phyloP scores from a whole-genome alignment of 1,140 invertebrate genomes.

The Plectus sambesii region DNA sequence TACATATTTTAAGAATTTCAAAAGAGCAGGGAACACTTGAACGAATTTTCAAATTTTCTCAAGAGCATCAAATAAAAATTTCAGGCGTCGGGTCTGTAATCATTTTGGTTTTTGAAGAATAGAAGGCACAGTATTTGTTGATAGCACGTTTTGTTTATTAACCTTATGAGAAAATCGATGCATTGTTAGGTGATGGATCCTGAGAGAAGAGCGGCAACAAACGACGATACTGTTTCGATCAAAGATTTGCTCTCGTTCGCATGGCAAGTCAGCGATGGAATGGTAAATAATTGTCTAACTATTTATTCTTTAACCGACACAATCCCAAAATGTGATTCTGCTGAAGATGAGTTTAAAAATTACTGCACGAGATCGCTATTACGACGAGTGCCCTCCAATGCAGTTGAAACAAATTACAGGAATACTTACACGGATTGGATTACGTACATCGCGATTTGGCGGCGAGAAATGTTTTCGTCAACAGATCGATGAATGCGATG shows the following conservation, averaged over 20 bases:
- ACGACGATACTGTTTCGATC: slow-evolving; percentile 3
- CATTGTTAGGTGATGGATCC: too few species aligned
- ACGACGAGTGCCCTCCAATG: neutral
- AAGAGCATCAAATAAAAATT: too few species aligned
- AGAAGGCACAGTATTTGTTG: neutral
- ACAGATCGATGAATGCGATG: slow-evolving; percentile 12
- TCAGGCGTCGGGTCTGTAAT: neutral
- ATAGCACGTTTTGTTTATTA: too few species aligned
- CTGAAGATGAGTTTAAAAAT: too few species aligned
- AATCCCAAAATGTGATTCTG: too few species aligned
- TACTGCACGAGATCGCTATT: slow-evolving; percentile 4
- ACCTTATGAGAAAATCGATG: too few species aligned
- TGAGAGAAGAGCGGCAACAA: neutral
- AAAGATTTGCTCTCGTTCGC: slow-evolving; percentile 3
- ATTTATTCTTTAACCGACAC: too few species aligned
- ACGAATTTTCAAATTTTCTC: too few species aligned
- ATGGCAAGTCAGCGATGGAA: slow-evolving; percentile 7
- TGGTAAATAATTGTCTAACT: too few species aligned
- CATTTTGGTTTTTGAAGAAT: slow-evolving; percentile 4
- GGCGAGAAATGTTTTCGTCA: slow-evolving; percentile 60
- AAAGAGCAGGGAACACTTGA: too few species aligned
- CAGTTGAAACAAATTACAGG: neutral
- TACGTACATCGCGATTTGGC: slow-evolving; percentile 86
- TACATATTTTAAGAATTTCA: too few species aligned
- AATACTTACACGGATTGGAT: neutral